A percentile compares a stretch with the other conserved stretches of the same genome.
These are phyloP conservation scores for Acrocephalus arundinaceus DNA, from an alignment of 2,113 vertebrate genomes.

Conservation along the genomic window DNA sequence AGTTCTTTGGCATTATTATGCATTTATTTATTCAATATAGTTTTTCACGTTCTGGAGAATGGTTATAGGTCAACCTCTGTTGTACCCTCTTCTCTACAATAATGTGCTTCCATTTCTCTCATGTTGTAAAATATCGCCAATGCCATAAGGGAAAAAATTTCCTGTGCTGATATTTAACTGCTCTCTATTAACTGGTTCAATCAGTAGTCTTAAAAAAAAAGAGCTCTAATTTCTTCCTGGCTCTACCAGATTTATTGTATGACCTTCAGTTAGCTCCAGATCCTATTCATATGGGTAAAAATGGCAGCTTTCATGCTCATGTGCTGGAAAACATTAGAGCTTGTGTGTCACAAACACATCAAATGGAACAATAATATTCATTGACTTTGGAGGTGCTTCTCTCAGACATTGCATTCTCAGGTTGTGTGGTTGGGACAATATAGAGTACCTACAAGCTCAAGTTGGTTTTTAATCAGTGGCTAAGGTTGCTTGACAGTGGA, in stretches of 20 bases:
- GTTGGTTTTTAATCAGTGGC: neutral
- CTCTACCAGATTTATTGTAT: neutral
- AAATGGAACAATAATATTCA: neutral
- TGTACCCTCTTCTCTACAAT: neutral
- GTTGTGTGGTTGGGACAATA: neutral
- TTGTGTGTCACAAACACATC: neutral
- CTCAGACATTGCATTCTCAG: neutral
- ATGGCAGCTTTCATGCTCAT: neutral
- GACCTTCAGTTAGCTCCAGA: neutral
- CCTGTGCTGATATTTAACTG: neutral
- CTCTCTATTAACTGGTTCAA: neutral
- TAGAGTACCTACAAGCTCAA: neutral
- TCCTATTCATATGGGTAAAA: neutral
- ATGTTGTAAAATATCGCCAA: neutral
- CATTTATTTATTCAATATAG: neutral
- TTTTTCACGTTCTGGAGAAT: neutral
- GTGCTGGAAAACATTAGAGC: neutral
- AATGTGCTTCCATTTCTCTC: neutral
- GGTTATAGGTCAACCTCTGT: neutral
- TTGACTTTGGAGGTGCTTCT: neutral
- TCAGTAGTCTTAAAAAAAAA: neutral
- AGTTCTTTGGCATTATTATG: neutral
- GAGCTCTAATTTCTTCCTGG: neutral
- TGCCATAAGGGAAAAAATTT: fast-evolving
- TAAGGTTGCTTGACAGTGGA: neutral